Evolutionary conservation across 2,888 invertebrate genomes (phyloP).

Genomic region (Cheilosia vulpina): DNA sequence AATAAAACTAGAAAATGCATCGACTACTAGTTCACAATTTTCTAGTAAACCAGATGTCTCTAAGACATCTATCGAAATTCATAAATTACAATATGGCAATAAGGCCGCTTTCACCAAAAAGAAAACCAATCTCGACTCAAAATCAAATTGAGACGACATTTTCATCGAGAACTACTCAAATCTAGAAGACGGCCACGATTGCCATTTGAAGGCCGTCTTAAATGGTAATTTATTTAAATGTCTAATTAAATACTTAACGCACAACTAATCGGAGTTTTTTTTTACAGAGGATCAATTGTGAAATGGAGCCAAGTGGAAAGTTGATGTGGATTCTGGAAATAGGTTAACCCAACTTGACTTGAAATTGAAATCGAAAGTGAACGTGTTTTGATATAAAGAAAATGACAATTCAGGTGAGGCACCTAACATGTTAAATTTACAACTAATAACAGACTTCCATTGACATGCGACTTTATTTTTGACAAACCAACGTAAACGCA

Average conservation of each 20-base stretch:
- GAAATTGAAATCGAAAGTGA: neutral
- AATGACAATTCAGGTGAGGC: conserved; percentile 18
- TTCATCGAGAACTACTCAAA: conserved; percentile 1
- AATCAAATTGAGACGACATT: neutral
- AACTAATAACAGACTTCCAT: no score
- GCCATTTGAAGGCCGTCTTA: neutral
- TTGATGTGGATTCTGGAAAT: neutral
- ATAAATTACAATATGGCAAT: neutral
- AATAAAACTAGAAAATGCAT: neutral
- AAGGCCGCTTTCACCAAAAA: neutral
- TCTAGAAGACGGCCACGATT: neutral
- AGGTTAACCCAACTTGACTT: neutral
- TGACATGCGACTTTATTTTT: no score
- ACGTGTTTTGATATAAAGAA: neutral
- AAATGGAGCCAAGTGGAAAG: neutral
- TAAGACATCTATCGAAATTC: neutral
- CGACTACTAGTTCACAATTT: neutral
- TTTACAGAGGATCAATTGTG: neutral
- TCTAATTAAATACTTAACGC: neutral
- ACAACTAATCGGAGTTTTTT: neutral
- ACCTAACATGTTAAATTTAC: neutral
- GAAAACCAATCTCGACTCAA: neutral
- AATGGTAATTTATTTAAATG: conserved; percentile 9
- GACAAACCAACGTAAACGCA: no score
- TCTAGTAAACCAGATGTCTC: neutral